Base-by-base conservation (phyloP, 2,797 vertebrate species). In the Clamator glandarius region DNA sequence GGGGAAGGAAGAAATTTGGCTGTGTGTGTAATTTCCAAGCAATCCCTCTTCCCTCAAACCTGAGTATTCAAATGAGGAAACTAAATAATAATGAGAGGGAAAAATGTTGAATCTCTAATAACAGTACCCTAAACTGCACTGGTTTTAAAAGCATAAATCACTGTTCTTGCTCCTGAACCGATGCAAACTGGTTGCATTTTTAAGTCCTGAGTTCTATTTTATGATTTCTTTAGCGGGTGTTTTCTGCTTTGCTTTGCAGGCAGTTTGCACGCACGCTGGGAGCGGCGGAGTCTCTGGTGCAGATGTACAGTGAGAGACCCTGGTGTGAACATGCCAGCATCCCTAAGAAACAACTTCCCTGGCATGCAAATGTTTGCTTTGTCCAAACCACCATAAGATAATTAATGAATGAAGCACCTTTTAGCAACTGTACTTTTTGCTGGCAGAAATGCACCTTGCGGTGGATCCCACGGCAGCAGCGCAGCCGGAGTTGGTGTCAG, bases 1-100 rank as follows among this genome's bases (percentile, higher is more conserved):
- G 83, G 84, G 90, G 84, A 96, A 96, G 93, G 93, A 93, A 95
- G 88, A 96, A 94, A 95, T 96, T 92, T 95, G 91, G 92, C 94
- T 87, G 64, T 3, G 11, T 89, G 72, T 95, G 88, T 93, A 93
- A 95, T 97, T 97, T 97, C 91, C 83, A 91, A 94, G 85, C 67
- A 68, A 74, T 81, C 68, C 82, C 51, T 79, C 50, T 89, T 85
- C 66, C 67, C 82, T 95, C 85, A 64, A 92, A 96, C 92, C 93
- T 94, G 91, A 82, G 61, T 88, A 90, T 96, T 95, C 84, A 95
- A 95, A 95, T 84, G 74, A 94, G 75, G 74, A 41, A 95, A 58
- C 90, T 96, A 94, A 96, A 93, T 96, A 97, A 93, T 91, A 95
- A 90, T 51, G 88, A 94, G 89, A 55, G 41, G 77, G 75, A 42